Evolutionary conservation across 1,140 invertebrate species (phyloP), one percentile per base, ranked within the genome.

Genomic region (Zelostemma sp.): DNA sequence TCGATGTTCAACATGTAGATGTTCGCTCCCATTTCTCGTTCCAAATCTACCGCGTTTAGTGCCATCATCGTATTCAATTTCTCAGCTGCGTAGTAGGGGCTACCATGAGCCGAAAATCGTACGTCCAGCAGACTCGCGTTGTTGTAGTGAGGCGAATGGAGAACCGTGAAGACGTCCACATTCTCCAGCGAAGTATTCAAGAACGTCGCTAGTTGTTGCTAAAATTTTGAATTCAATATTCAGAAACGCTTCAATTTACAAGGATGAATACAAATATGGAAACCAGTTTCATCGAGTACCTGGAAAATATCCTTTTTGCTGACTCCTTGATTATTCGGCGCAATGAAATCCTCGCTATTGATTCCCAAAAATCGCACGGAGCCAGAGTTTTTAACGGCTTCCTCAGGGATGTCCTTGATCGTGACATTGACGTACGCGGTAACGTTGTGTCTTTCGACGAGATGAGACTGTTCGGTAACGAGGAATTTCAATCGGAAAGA

Each of bases 141-240:
- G 54, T 90, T 89, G 1, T 88, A 80, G 18, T 88, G 88, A 0
- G 88, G 87, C 3, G 91, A 91, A 68, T 88, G 89, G 1, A 94
- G 86, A 0, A 98, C 93, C 0, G 95, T 97, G 71, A 98, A 97
- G 0, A 98, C 90, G 77, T 98, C 95, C 2, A 98, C 93, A 82
- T 97, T 97, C 17, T 93, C 88, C 35, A 89, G 75, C 0, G 90
- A 91, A 0, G 91, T 90, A 69, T 94, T 94, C 48, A 95, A 88
- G 6, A 96, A 88, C 51, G 88, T 85, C 0, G 93, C 87, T 1
- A 97, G 85, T 12, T 41, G 60, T 38, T 75, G 61, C 45, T 77
- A 66, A 5, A 1, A 54, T n/a, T n/a, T n/a, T n/a, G n/a, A n/a
- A n/a, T n/a, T n/a, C n/a, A n/a, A n/a, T n/a, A n/a, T n/a, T n/a